Conservation (phyloP, 2,113 vertebrate species). For the Speoplatyrhinus poulsoni region DNA sequence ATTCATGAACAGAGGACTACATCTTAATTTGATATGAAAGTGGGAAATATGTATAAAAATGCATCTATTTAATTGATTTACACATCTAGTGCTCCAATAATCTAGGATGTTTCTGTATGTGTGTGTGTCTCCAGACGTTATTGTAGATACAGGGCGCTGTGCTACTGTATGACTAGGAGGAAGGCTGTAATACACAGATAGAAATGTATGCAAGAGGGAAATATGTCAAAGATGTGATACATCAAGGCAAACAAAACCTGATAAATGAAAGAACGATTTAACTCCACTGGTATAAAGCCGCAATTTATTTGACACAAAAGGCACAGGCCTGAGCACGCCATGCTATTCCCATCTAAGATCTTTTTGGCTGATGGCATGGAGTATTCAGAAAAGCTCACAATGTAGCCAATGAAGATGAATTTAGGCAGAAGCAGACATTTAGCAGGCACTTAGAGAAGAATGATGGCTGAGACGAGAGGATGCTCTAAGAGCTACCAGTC, state of each 20-base stretch:
- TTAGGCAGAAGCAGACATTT: constrained; percentile 49
- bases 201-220: background rate
- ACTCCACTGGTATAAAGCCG: constrained; percentile 23
- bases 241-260: constrained; percentile 36
- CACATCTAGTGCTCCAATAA: background rate
- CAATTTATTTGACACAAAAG: constrained; percentile 36
- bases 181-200: too few relatives aligned
- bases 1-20: background rate
- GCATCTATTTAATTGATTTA: background rate
- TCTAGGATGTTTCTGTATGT: background rate
- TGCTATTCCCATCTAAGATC: constrained; percentile 9
- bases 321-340: constrained; percentile 7
- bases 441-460: constrained; percentile 44
- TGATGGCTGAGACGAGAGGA: constrained; percentile 25
- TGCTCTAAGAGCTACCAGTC: constrained; percentile 21
- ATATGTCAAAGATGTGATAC: background rate
- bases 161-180: too few relatives aligned
- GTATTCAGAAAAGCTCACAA: constrained; percentile 38
- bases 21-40: too few relatives aligned
- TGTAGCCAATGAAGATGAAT: constrained; percentile 47
- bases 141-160: too few relatives aligned
- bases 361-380: constrained; percentile 23
- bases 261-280: constrained; percentile 40
- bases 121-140: too few relatives aligned
- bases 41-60: background rate